A percentile compares a stretch with the other conserved stretches of the same genome.
phyloP scores from a whole-genome alignment of 2,888 invertebrate species.

The Agrotis clavis region DNA sequence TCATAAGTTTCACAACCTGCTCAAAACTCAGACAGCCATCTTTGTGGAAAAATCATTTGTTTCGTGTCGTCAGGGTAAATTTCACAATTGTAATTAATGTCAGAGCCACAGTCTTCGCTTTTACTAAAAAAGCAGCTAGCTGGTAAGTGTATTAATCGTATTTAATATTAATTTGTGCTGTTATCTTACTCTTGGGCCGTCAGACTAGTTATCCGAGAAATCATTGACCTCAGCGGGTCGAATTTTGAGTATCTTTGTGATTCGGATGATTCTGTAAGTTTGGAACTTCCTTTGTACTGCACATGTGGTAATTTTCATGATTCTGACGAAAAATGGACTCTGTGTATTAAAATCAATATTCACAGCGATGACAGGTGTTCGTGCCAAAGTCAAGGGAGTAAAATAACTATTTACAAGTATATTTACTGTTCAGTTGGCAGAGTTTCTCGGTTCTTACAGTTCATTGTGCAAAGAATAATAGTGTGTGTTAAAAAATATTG shows the following conservation, averaged over 20 bases:
- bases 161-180: constrained; percentile 71
- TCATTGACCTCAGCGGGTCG: constrained; percentile 90
- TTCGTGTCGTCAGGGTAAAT: constrained; percentile 94
- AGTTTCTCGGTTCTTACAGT: constrained; percentile 70
- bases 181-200: constrained; percentile 77
- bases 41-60: constrained; percentile 94
- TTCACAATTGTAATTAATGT: constrained; percentile 97
- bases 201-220: constrained; percentile 83
- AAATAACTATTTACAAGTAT: constrained; percentile 74
- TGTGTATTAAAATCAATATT: constrained; percentile 86
- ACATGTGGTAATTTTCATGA: constrained; percentile 58
- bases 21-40: constrained; percentile 93
- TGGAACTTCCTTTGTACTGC: constrained; percentile 50
- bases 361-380: constrained; percentile 82
- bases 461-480: constrained; percentile 21
- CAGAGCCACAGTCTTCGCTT: constrained; percentile 98
- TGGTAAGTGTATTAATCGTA: constrained; percentile 92
- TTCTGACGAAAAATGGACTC: constrained; percentile 51
- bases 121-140: constrained; percentile 98
- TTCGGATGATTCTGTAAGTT: constrained; percentile 62
- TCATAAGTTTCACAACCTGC: constrained; percentile 91
- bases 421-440: constrained; percentile 78
- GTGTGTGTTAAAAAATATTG: constrained; percentile 2
- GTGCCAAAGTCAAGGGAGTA: constrained; percentile 77
- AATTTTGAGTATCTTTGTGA: constrained; percentile 83